Percentiles rank a stretch among this genome's conserved stretches.
Conservation (phyloP, 1,140 invertebrate genomes). For the Drosophila chauvacae region DNA sequence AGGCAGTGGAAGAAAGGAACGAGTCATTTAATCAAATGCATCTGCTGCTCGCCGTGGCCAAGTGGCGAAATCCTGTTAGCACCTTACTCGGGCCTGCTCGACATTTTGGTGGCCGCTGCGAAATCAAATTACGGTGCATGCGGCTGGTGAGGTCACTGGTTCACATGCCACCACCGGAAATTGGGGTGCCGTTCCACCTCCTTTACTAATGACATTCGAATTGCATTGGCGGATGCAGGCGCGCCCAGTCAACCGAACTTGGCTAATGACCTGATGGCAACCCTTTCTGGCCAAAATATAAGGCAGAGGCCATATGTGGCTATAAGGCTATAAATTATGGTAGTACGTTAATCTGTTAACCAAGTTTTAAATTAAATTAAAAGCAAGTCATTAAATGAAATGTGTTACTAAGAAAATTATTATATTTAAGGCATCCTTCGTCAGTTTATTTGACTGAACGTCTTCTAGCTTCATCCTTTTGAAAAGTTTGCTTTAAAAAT, state of each 20-base stretch:
- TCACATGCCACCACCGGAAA: slow-evolving; percentile 18
- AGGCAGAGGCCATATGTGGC: not conserved
- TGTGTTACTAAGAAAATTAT: not conserved
- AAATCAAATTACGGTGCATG: slow-evolving; percentile 65
- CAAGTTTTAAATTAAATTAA: not conserved
- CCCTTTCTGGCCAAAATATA: slow-evolving; percentile 10
- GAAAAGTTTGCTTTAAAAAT: not conserved
- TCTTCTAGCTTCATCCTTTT: not conserved
- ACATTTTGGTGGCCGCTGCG: slow-evolving; percentile 51
- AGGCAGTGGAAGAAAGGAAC: not conserved
- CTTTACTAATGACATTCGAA: slow-evolving; percentile 75
- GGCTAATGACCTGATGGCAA: slow-evolving; percentile 60
- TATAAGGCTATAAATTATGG: slow-evolving; percentile 2
- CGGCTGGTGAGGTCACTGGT: slow-evolving; percentile 4
- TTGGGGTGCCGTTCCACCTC: not conserved
- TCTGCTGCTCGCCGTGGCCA: slow-evolving; percentile 36
- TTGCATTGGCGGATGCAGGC: slow-evolving; percentile 46
- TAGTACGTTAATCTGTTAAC: not conserved
- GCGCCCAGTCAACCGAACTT: slow-evolving; percentile 48
- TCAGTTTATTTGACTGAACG: not conserved
- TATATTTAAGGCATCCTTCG: too few relatives aligned
- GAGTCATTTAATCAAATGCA: slow-evolving; percentile 71
- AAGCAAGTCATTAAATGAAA: not conserved
- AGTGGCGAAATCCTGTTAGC: slow-evolving; percentile 35
- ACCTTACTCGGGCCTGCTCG: slow-evolving; percentile 23